phyloP scores from a whole-genome alignment of 2,113 vertebrate genomes.

The Chloebia gouldiae region DNA sequence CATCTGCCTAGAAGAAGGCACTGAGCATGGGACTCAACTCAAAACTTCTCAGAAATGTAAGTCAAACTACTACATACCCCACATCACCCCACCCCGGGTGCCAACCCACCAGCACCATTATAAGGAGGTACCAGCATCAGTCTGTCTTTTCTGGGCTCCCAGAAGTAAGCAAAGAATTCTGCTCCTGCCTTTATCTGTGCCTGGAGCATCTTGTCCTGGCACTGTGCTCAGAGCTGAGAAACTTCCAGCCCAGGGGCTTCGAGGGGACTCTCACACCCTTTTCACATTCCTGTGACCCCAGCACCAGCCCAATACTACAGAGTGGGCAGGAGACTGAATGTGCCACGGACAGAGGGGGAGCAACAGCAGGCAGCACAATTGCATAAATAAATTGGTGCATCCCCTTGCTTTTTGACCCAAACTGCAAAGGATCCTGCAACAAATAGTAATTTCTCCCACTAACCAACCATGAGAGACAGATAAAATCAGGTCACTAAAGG shows the following conservation, averaged over 20 bases:
- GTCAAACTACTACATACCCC: not conserved
- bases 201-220: rapidly evolving
- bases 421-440: not conserved
- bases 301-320: too few species aligned
- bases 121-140: not conserved
- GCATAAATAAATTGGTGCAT: not conserved
- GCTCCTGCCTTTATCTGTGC: not conserved
- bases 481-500: not conserved
- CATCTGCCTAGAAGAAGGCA: not conserved
- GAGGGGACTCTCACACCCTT: not conserved
- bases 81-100: too few species aligned
- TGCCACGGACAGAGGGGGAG: not conserved
- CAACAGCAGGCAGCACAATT: not conserved
- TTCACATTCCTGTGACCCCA: not conserved
- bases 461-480: not conserved
- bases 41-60: not conserved
- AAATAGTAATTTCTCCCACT: not conserved
- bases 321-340: not conserved
- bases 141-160: not conserved
- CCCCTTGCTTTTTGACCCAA: not conserved
- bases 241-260: not conserved
- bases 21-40: not conserved
- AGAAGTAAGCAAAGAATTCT: not conserved
- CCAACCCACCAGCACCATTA: not conserved
- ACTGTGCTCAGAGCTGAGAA: not conserved